These are phyloP conservation scores for Peromyscus attwateri DNA, from an alignment of 2,797 vertebrate genomes.

Conservation along the genomic window DNA sequence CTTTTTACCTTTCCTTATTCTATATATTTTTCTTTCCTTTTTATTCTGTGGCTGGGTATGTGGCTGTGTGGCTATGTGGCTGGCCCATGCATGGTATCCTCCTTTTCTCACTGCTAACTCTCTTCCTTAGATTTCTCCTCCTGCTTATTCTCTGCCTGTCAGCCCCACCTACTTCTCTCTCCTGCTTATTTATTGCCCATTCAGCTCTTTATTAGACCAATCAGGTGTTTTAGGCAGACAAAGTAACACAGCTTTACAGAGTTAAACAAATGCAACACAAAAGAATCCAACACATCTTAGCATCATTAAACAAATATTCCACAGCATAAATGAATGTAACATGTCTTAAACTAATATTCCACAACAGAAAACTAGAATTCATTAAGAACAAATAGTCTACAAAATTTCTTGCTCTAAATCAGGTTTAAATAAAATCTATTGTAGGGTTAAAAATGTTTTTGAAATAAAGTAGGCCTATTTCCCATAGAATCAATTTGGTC, in stretches of 20 bases:
- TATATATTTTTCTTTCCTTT: not conserved
- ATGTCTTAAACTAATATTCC: not conserved
- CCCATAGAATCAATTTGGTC: not conserved
- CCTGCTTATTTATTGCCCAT: not conserved
- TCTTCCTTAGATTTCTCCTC: not conserved
- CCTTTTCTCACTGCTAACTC: not conserved
- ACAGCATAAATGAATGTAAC: not conserved
- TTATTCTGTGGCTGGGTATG: not conserved
- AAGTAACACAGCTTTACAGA: not conserved
- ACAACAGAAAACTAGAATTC: not conserved
- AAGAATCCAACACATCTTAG: not conserved
- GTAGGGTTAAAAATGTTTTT: slow-evolving; percentile 21
- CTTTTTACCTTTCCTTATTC: not conserved
- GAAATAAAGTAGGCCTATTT: slow-evolving; percentile 25
- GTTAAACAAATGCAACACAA: not conserved
- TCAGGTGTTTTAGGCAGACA: not conserved
- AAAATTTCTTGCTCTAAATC: slow-evolving; percentile 60
- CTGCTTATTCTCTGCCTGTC: not conserved
- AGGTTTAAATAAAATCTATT: slow-evolving; percentile 55
- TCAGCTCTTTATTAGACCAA: not conserved
- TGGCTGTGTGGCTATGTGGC: not conserved
- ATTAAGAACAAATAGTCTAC: slow-evolving; percentile 33
- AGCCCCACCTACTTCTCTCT: not conserved
- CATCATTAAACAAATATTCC: not conserved
- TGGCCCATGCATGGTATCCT: not conserved